phyloP scores from a whole-genome alignment of 1,140 invertebrate species.

The Pseudomyrmex pallidus region DNA sequence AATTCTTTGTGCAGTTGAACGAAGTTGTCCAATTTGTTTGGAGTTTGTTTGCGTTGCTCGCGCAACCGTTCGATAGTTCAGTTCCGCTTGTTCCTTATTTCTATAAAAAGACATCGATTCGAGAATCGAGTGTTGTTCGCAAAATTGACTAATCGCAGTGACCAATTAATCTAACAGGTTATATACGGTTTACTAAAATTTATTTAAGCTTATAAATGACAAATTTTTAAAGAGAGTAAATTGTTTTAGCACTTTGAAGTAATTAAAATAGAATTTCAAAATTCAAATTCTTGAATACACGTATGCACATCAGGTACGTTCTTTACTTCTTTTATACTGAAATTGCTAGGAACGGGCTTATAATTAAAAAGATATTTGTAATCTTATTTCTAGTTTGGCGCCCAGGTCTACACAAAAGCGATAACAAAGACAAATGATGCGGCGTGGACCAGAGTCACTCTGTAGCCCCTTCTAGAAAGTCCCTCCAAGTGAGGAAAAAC shows the following conservation, averaged over 20 bases:
- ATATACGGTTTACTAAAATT: no score
- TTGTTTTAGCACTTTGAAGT: no score
- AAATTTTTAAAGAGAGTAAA: no score
- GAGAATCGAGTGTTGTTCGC: no score
- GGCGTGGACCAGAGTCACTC: neutral
- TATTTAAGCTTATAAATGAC: no score
- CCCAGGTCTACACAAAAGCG: neutral
- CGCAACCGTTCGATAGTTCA: constrained; percentile 19
- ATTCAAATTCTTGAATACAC: neutral
- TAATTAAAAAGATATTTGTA: neutral
- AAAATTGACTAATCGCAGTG: no score
- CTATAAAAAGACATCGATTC: no score
- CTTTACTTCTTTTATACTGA: neutral
- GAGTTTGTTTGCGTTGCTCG: constrained; percentile 39
- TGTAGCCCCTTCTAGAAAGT: neutral
- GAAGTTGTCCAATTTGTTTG: neutral
- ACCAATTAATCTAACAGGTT: no score
- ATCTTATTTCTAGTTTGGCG: neutral
- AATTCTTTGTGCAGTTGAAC: neutral
- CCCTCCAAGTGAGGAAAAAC: neutral
- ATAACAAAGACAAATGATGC: constrained; percentile 39
- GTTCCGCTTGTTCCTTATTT: neutral
- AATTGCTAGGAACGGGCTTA: neutral
- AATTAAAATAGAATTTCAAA: no score
- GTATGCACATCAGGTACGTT: constrained; percentile 11